These are phyloP conservation scores for Neotoma lepida DNA, from an alignment of 2,113 vertebrate species.

Conservation along the genomic window DNA sequence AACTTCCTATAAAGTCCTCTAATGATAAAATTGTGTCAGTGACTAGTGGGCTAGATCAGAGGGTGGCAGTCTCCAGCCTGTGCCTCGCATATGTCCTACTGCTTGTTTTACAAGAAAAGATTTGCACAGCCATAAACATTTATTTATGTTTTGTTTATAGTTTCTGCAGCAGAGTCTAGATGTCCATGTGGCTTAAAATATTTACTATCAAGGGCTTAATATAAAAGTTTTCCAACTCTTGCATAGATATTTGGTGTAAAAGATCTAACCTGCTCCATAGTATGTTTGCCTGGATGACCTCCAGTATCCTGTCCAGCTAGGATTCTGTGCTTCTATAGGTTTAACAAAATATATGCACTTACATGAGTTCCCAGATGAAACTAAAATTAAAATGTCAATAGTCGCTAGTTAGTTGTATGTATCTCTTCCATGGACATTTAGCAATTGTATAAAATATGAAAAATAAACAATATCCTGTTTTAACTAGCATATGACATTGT, in stretches of 20 bases:
- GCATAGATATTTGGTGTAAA: neutral
- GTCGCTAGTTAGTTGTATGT: neutral
- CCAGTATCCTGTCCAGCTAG: neutral
- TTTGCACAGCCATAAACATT: neutral
- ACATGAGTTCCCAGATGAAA: neutral
- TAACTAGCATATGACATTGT: constrained; percentile 31
- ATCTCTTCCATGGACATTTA: neutral
- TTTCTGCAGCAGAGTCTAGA: neutral
- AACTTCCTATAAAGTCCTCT: neutral
- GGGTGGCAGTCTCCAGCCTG: neutral
- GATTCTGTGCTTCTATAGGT: neutral
- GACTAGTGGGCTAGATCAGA: neutral
- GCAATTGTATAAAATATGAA: constrained; percentile 42
- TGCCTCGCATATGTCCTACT: neutral
- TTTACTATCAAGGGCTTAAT: neutral
- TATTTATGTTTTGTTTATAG: neutral
- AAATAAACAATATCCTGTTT: constrained; percentile 24
- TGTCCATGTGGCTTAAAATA: neutral
- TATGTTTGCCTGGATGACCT: neutral
- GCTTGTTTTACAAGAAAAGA: constrained; percentile 9
- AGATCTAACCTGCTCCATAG: neutral
- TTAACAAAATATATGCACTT: neutral
- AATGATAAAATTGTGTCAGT: neutral
- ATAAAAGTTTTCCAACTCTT: neutral
- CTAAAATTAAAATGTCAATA: constrained; percentile 21